Evolutionary conservation across 2,888 invertebrate species (phyloP), one percentile per base, ranked within the genome.

Genomic region (Neoitamus cyanurus): DNA sequence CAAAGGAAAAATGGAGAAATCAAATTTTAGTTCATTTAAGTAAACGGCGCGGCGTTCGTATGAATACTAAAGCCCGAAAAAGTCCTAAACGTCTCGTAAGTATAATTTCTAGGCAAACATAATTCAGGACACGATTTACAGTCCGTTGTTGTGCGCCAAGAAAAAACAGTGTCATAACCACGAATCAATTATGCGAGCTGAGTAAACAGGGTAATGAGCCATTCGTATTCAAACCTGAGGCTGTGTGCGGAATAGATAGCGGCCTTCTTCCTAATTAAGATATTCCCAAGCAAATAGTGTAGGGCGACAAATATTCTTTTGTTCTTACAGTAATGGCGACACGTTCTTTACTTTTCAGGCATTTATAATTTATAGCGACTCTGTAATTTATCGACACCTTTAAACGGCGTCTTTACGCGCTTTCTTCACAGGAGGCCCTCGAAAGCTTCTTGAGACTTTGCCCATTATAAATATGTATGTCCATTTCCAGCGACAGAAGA

Each of bases 201-300:
- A 20, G 28, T 37, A 75, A 37, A 20, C 13, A 37, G 75, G 25
- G 28, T 37, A 75, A 37, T 75, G 25, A 37, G 75, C 28, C 7
- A 75, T 75, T 75, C 20, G 42, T 75, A 75, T 75, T 37, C 75
- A 75, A 28, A 37, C 25, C 34, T 5, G 11, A 11, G 20, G 7
- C 75, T 75, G 36, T 11, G 75, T 42, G 25, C 42, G 37, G 75
- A 42, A 30, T 75, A 75, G 75, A 58, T 58, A 58, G 58, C 58
- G 20, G 58, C 2, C 25, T 25, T 75, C 7, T 75, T 36, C 42
- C 42, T 75, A 75, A 75, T 75, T 37, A 75, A 75, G 75, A 42
- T 30, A 75, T 75, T 75, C 34, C 75, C 42, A 75, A 11, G 75
- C 75, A 42, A 58, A 7, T 58, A 58, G 37, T 75, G 25, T 37